Evolutionary conservation across 64 coral and sea anemone genomes (phyloP).

Genomic region (Montipora capricornis): DNA sequence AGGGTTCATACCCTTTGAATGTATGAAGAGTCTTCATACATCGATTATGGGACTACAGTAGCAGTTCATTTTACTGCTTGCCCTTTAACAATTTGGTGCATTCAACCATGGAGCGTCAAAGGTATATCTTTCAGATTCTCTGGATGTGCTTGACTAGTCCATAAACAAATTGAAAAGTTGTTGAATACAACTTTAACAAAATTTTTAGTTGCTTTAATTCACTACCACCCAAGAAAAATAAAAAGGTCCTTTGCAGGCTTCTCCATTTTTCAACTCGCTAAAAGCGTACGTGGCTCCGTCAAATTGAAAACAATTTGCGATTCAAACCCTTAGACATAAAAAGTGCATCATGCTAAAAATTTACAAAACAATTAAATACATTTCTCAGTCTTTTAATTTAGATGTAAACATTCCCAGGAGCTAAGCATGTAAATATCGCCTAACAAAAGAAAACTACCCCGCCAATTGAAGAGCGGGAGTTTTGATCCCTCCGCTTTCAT

Average conservation of each 20-base stretch:
- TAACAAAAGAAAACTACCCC: slow-evolving; percentile 3
- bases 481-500: background rate
- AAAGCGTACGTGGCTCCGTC: background rate
- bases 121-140: background rate
- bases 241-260: background rate
- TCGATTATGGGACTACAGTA: no score
- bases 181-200: background rate
- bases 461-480: background rate
- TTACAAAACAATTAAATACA: background rate
- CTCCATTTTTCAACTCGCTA: background rate
- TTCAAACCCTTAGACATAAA: background rate
- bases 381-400: background rate
- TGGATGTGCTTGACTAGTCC: background rate
- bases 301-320: background rate
- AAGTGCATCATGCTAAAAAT: background rate
- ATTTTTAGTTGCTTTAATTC: background rate
- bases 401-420: background rate
- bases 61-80: no score
- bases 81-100: no score
- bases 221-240: background rate
- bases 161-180: background rate
- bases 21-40: no score
- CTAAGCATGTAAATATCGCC: background rate
- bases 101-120: background rate
- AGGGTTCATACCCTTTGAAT: no score